Evolutionary conservation across 2,888 invertebrate genomes (phyloP).

Genomic region (Meloe dianella): DNA sequence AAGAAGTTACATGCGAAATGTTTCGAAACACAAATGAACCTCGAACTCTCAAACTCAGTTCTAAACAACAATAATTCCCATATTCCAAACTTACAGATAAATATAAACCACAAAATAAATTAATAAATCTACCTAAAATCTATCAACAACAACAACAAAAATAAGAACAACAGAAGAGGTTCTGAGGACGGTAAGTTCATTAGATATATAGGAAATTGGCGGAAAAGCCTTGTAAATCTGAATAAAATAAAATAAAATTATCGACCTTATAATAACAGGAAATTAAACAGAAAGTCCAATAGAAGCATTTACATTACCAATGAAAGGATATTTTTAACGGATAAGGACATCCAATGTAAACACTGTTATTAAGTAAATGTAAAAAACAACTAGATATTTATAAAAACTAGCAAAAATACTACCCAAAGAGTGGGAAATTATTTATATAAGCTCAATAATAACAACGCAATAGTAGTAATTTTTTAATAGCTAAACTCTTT

Average conservation of each 20-base stretch:
- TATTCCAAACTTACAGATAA: not conserved
- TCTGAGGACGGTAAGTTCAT: too few species aligned
- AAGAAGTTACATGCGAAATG: not conserved
- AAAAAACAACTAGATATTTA: not conserved
- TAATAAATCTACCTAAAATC: too few species aligned
- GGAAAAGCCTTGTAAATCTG: conserved; percentile 1
- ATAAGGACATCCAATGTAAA: not conserved
- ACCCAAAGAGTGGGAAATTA: not conserved
- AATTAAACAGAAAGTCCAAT: not conserved
- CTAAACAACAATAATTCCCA: not conserved
- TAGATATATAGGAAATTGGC: not conserved
- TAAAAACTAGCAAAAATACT: not conserved
- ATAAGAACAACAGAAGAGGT: too few species aligned
- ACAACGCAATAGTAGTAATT: not conserved
- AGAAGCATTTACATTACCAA: not conserved
- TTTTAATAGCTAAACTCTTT: too few species aligned
- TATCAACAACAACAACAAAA: not conserved
- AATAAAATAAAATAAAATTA: not conserved
- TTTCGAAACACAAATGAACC: not conserved
- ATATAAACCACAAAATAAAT: too few species aligned
- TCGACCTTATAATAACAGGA: not conserved
- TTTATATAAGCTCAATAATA: not conserved
- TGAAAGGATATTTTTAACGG: not conserved
- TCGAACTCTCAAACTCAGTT: not conserved
- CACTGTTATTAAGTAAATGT: not conserved